Evolutionary conservation across 2,113 vertebrate species (phyloP), one percentile per base, ranked within the genome.

Genomic region (Amphiprion percula): DNA sequence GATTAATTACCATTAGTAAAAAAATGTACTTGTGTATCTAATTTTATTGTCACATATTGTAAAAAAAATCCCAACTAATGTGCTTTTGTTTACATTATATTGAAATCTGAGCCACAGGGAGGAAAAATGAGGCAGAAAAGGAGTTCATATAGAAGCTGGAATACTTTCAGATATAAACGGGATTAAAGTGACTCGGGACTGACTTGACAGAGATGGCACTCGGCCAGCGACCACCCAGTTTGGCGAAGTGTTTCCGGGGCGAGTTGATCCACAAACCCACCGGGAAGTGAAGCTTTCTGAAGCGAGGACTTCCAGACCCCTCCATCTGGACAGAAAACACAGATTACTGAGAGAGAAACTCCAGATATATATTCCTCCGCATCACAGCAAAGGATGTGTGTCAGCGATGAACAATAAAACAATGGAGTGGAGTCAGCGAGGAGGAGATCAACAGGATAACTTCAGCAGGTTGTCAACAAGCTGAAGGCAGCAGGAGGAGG

Each of bases 181-280:
- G 8, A 26, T 60, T 64, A 66, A 55, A 69, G 21, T 5, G 71
- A 53, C 0, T 86, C 47, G 53, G 54, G 17, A 95, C 96, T 93
- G 86, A 98, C 97, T 96, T 97, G 88, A 98, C 96, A 21, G 97
- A 98, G 60, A 94, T 93, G 5, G 95, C 96, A 1, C 97, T 98
- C 68, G 97, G 97, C 97, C 97, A 97, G 56, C 97, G 95, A 50
- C 95, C 92, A 46, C 97, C 96, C 26, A 97, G 91, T 87, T 97
- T 98, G 80, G 96, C 96, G 87, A 98, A 95, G 83, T 97, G 97
- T 92, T 98, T 98, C 90, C 97, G 93, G 63, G 97, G 97, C 7
- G 96, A 97, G 89, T 97, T 97, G 91, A 98, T 98, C 97, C 97
- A 97, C 86, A 98, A 94, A 83, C 97, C 97, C 77, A 97, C 96